Percentiles rank a stretch among this genome's conserved stretches.
Conservation (phyloP, 2,113 vertebrate genomes). For the Erpornis zantholeuca region DNA sequence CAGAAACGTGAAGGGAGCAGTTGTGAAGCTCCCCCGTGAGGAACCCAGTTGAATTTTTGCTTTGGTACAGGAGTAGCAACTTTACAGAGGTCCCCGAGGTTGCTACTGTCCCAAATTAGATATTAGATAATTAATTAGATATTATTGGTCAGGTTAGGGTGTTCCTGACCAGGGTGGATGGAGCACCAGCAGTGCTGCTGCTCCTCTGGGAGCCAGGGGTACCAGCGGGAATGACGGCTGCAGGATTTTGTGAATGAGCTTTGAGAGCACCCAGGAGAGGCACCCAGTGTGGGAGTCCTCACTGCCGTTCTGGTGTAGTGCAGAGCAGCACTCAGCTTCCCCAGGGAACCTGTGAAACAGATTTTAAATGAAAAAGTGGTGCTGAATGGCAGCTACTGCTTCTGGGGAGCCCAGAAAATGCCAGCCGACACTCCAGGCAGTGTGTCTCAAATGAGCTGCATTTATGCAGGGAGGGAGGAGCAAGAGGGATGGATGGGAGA, state of each 20-base stretch:
- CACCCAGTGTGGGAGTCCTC: not conserved
- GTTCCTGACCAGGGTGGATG: not conserved
- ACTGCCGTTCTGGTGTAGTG: accelerated
- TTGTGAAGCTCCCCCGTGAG: not conserved
- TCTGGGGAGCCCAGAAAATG: not conserved
- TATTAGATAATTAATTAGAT: no score
- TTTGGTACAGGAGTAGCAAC: not conserved
- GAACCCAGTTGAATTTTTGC: not conserved
- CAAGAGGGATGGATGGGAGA: not conserved
- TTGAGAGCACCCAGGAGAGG: not conserved
- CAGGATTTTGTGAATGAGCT: not conserved
- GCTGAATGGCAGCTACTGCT: not conserved
- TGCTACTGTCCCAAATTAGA: not conserved
- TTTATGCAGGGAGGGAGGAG: not conserved
- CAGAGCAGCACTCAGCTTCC: not conserved
- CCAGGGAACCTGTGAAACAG: not conserved
- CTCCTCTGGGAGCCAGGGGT: not conserved
- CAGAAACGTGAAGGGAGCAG: not conserved
- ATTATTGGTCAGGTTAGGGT: not conserved
- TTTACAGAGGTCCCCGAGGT: not conserved
- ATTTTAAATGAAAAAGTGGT: not conserved
- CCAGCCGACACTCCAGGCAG: not conserved
- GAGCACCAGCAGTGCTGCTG: not conserved
- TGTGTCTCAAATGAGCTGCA: not conserved
- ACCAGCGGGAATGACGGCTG: accelerated